Conservation (phyloP, 2,113 vertebrate genomes). For the Vombatus ursinus region DNA sequence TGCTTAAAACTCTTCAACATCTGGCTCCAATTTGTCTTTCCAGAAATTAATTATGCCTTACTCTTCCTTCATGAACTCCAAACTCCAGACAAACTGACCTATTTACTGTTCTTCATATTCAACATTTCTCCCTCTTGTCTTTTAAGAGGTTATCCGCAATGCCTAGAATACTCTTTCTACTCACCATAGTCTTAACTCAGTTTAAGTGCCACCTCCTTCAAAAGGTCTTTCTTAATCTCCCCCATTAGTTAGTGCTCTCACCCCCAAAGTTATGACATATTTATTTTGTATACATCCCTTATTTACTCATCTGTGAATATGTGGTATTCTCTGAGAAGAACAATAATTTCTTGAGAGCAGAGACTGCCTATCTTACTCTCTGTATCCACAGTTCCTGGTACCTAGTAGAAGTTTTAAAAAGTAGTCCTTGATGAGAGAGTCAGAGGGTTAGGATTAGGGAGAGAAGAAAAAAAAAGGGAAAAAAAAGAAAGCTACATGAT, state of each 20-base stretch:
- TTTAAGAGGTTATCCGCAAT: not conserved
- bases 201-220: too few relatives aligned
- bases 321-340: not conserved
- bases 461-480: too few relatives aligned
- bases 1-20: not conserved
- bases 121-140: not conserved
- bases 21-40: not conserved
- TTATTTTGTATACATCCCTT: not conserved
- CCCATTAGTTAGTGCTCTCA: too few relatives aligned
- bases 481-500: not conserved
- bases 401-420: not conserved
- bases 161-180: not conserved
- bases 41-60: not conserved
- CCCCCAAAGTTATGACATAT: not conserved
- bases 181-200: too few relatives aligned
- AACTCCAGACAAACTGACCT: not conserved
- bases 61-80: not conserved
- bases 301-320: not conserved
- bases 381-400: not conserved
- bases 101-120: not conserved
- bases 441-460: too few relatives aligned
- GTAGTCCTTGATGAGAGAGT: not conserved
- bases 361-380: not conserved
- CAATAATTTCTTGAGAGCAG: not conserved
- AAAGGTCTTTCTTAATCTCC: too few relatives aligned